phyloP scores from a whole-genome alignment of 1,140 invertebrate species.

The Gonioctena quinquepunctata region DNA sequence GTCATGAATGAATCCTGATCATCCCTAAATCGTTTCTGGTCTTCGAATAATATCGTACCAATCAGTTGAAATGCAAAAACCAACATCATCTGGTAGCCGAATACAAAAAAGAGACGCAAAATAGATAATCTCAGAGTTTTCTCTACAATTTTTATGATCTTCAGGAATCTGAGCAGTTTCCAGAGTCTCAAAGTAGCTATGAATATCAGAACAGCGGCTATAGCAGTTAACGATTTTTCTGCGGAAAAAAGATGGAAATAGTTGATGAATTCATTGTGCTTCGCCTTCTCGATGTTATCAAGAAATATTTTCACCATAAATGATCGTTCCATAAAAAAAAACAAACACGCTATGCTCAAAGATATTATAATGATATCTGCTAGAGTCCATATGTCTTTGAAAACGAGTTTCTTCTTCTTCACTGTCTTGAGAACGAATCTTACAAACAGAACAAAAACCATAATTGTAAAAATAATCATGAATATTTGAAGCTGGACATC shows the following conservation, averaged over 20 bases:
- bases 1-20: constrained; percentile 16
- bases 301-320: constrained; percentile 20
- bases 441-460: constrained; percentile 2
- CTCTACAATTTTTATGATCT: constrained; percentile 35
- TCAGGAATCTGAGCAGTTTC: constrained; percentile 37
- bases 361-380: constrained; percentile 25
- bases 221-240: constrained; percentile 22
- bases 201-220: constrained; percentile 34
- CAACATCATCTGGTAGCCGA: constrained; percentile 26
- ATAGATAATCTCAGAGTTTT: constrained; percentile 28
- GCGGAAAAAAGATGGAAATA: constrained; percentile 38
- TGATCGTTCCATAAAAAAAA: constrained; percentile 16
- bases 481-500: neutral
- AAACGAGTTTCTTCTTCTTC: neutral
- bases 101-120: constrained; percentile 13
- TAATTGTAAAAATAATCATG: neutral
- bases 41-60: constrained; percentile 29
- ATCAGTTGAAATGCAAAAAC: constrained; percentile 24
- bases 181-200: constrained; percentile 37
- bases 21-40: constrained; percentile 25
- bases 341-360: constrained; percentile 22
- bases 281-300: constrained; percentile 21
- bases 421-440: constrained; percentile 4
- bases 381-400: constrained; percentile 22
- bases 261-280: constrained; percentile 38